Percentiles rank a stretch among this genome's conserved stretches.
phyloP scores from a whole-genome alignment of 2,888 invertebrate genomes.

The Ommatoiulus sabulosus region DNA sequence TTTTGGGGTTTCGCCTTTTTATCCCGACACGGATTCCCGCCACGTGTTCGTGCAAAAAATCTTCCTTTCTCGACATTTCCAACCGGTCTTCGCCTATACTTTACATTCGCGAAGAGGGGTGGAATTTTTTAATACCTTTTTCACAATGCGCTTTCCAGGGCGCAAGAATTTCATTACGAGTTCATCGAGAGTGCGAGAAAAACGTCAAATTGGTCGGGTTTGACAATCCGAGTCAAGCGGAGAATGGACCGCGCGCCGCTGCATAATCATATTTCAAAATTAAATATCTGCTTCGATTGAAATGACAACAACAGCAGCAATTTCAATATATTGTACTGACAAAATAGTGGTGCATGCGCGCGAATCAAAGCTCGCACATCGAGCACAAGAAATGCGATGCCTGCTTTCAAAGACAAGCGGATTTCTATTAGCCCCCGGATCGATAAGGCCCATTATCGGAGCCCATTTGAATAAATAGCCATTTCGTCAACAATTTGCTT shows the following conservation, averaged over 20 bases:
- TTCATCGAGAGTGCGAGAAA: not conserved
- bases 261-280: constrained; percentile 48
- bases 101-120: not conserved
- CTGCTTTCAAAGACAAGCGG: not conserved
- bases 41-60: not conserved
- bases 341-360: not conserved
- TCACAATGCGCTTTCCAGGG: constrained; percentile 26
- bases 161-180: constrained; percentile 48
- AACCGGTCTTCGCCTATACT: not conserved
- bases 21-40: too few relatives aligned
- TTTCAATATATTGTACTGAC: constrained; percentile 30
- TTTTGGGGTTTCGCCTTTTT: too few relatives aligned
- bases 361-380: not conserved
- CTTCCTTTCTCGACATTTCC: not conserved
- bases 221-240: not conserved
- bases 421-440: constrained; percentile 32
- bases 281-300: constrained; percentile 47
- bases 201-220: constrained; percentile 7
- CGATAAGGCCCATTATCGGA: constrained; percentile 21
- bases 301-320: constrained; percentile 47
- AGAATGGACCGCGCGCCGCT: not conserved
- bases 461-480: constrained; percentile 22
- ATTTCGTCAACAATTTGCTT: not conserved
- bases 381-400: not conserved
- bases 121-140: constrained; percentile 47